Percentiles rank a stretch among this genome's conserved stretches.
Evolutionary conservation across 2,797 vertebrate genomes (phyloP).

Genomic region (Bradypus variegatus): DNA sequence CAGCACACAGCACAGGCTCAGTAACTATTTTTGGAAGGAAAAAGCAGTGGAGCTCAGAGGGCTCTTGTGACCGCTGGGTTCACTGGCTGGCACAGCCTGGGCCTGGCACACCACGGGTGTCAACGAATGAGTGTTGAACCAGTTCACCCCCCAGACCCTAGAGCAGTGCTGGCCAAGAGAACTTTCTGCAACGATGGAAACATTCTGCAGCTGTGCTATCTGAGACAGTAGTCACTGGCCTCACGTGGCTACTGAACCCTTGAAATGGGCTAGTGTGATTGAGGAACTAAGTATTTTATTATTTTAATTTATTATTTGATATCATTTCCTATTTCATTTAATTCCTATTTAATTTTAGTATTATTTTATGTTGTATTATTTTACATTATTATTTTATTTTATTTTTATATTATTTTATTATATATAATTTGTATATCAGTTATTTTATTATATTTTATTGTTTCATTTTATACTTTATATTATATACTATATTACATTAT

Average conservation of each 20-base stretch:
- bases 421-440: too few species aligned
- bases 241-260: accelerated
- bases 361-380: too few species aligned
- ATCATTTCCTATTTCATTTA: too few species aligned
- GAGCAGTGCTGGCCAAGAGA: accelerated
- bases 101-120: neutral
- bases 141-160: too few species aligned
- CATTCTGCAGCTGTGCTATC: accelerated
- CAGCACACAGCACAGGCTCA: accelerated
- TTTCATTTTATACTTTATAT: too few species aligned
- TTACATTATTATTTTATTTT: too few species aligned
- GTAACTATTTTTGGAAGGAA: accelerated
- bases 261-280: accelerated
- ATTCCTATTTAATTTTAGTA: too few species aligned
- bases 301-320: too few species aligned
- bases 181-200: neutral
- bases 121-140: accelerated
- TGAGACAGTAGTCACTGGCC: neutral
- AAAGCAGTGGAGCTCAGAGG: neutral
- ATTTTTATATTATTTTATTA: too few species aligned
- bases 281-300: neutral
- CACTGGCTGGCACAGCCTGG: neutral
- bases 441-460: neutral
- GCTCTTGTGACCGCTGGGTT: accelerated
- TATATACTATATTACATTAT: too few species aligned